Evolutionary conservation across 2,797 vertebrate species (phyloP).

Genomic region (Meda fulgida): DNA sequence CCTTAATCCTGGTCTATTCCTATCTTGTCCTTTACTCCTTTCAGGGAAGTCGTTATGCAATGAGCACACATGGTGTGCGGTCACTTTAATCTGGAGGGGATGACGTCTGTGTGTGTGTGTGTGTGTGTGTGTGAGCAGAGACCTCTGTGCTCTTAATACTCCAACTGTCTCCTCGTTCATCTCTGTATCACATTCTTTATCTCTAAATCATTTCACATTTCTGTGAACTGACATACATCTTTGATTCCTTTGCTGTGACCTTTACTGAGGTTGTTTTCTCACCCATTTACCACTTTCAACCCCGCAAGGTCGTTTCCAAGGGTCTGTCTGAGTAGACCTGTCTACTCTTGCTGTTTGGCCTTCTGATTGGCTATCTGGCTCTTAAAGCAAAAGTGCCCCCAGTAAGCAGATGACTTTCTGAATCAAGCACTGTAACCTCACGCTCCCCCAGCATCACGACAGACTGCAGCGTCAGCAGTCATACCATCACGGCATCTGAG

Average conservation of each 20-base stretch:
- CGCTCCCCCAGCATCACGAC: slow-evolving; percentile 43
- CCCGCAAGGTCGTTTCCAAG: slow-evolving; percentile 83
- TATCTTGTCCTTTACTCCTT: slow-evolving; percentile 67
- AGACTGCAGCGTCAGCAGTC: slow-evolving; percentile 60
- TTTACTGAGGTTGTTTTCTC: slow-evolving; percentile 29
- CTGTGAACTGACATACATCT: neutral
- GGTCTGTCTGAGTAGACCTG: no score
- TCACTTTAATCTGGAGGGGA: slow-evolving; percentile 74
- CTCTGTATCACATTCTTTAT: slow-evolving; percentile 45
- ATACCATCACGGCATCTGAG: slow-evolving; percentile 27
- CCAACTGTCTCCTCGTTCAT: slow-evolving; percentile 47
- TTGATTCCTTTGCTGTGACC: slow-evolving; percentile 22
- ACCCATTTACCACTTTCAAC: slow-evolving; percentile 32
- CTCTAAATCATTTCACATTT: slow-evolving; percentile 22
- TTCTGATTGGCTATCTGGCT: slow-evolving; percentile 74
- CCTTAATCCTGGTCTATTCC: slow-evolving; percentile 64
- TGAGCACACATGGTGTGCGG: slow-evolving; percentile 61
- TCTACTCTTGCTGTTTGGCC: slow-evolving; percentile 72
- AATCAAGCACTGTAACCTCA: slow-evolving; percentile 53
- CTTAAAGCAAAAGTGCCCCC: slow-evolving; percentile 79
- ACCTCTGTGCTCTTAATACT: slow-evolving; percentile 74
- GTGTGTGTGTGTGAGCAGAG: slow-evolving; percentile 12
- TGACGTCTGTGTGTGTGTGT: slow-evolving; percentile 49
- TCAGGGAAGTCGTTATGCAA: slow-evolving; percentile 71
- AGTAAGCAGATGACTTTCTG: slow-evolving; percentile 66